phyloP scores from a whole-genome alignment of 2,797 vertebrate species.

The Cygnus olor region DNA sequence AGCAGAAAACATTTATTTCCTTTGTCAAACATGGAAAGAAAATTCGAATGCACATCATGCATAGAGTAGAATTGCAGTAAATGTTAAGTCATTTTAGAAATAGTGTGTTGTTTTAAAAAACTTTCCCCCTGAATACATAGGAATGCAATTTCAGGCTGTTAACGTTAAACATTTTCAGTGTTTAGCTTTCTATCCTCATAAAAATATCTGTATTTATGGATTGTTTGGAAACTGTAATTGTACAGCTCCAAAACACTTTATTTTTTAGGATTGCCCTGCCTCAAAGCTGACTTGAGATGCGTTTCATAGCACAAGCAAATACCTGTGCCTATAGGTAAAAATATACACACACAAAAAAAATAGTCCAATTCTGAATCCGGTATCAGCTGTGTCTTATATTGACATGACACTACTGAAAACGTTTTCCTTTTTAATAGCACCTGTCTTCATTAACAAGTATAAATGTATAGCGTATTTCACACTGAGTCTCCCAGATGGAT shows the following conservation, averaged over 20 bases:
- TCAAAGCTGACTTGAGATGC: not conserved
- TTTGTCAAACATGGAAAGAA: not conserved
- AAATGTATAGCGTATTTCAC: not conserved
- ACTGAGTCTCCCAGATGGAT: not conserved
- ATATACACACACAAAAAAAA: not conserved
- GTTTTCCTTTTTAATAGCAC: not conserved
- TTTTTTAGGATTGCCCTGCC: not conserved
- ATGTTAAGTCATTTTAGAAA: not conserved
- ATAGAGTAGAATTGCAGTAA: not conserved
- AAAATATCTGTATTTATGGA: not conserved
- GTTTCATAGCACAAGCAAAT: not conserved
- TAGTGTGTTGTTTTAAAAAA: not conserved
- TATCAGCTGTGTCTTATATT: not conserved
- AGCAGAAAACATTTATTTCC: not conserved
- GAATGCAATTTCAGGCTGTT: not conserved
- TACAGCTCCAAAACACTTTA: fast-evolving
- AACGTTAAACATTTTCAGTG: not conserved
- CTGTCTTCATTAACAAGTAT: not conserved
- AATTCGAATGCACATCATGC: not conserved
- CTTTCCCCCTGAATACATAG: not conserved
- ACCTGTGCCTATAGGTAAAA: not conserved
- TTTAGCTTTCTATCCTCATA: not conserved
- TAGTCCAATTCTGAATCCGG: not conserved
- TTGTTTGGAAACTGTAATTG: not conserved
- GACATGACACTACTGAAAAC: too few species aligned